Evolutionary conservation across 2,888 invertebrate genomes (phyloP), one percentile per base, ranked within the genome.

Genomic region (Amblyjoppa proteus): DNA sequence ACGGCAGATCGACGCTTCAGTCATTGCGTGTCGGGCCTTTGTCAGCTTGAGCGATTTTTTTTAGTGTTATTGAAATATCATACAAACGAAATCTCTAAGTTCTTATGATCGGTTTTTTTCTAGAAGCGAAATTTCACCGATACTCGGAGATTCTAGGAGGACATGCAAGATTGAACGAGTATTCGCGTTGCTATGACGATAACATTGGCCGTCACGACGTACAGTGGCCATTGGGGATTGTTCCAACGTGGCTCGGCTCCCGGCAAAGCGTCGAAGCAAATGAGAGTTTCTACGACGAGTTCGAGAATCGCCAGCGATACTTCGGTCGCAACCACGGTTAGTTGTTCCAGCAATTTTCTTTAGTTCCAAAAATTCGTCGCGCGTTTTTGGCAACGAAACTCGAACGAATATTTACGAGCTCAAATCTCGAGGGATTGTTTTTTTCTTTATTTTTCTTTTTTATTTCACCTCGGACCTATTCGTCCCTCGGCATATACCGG

Each of bases 401-500:
- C 53, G 53, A 53, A 53, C n/a, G 53, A 53, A 53, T 20, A n/a
- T n/a, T 53, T 53, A 20, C 53, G 20, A 53, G 53, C 20, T 53
- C n/a, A 53, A 53, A 53, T 53, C 53, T n/a, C 53, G 53, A 7
- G 16, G 20, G 53, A 53, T 64, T 34, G 31, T 13, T 51, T 76
- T 76, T 51, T 34, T 4, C 16, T n/a, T 49, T 49, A 49, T 61
- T 49, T 49, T 13, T 51, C 20, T 75, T 64, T 34, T 4, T 13
- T n/a, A 31, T 34, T 28, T 34, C 34, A 68, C 25, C 61, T 58
- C 28, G 31, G 31, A 66, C 9, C n/a, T 56, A 80, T 81, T 74
- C 80, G 86, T 70, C 81, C 83, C 69, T 84, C 84, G 51, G 53
- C 81, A 80, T 85, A 76, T 89, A 88, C 84, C 76, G 73, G 71